These are phyloP conservation scores for Picus viridis DNA, from an alignment of 2,797 vertebrate genomes.

Conservation along the genomic window DNA sequence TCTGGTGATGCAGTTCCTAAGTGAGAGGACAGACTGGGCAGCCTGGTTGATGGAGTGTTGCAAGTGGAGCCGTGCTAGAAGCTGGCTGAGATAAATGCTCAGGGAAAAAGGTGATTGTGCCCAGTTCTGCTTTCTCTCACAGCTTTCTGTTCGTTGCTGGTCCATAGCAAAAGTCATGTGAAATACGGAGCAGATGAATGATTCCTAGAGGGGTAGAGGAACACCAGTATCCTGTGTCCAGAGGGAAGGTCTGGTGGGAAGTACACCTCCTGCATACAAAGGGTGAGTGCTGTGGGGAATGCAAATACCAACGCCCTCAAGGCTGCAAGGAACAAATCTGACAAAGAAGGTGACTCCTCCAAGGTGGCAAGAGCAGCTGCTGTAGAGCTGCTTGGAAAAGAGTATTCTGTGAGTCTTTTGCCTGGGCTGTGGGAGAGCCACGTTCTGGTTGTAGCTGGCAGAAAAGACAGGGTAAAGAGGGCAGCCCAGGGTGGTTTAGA, in stretches of 20 bases:
- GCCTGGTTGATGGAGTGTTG: accelerated
- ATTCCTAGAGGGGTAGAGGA: neutral
- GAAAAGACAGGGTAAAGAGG: neutral
- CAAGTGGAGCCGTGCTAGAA: neutral
- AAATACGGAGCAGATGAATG: neutral
- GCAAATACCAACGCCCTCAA: neutral
- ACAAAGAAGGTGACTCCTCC: neutral
- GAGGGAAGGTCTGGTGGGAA: neutral
- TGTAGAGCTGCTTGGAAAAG: neutral
- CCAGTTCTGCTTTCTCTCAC: neutral
- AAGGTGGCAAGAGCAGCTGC: neutral
- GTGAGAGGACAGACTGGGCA: neutral
- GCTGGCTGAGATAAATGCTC: neutral
- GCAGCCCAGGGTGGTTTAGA: neutral
- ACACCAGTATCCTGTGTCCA: neutral
- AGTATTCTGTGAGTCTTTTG: neutral
- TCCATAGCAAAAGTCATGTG: neutral
- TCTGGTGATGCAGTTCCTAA: neutral
- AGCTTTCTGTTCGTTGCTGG: neutral
- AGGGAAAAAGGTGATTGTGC: neutral
- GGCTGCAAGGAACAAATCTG: neutral
- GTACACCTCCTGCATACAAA: neutral
- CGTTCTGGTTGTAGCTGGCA: too few relatives aligned
- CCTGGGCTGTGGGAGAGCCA: neutral
- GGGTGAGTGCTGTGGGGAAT: neutral